Evolutionary conservation across 1,140 invertebrate genomes (phyloP), one percentile per base, ranked within the genome.

Genomic region (Ylistrum balloti): DNA sequence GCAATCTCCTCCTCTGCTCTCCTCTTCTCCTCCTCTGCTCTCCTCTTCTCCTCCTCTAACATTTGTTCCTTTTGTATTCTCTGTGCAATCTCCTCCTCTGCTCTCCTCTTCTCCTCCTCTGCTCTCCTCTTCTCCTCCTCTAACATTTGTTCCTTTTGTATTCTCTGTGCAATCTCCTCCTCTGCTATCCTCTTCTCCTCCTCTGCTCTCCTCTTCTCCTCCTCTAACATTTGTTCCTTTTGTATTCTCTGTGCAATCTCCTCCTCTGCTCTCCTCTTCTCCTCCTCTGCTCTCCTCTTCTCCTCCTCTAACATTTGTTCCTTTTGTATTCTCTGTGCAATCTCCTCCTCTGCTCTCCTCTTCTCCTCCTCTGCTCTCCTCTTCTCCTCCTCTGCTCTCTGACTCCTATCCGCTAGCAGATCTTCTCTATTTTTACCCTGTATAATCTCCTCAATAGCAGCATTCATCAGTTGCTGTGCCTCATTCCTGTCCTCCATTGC

Each of bases 81-180:
- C 56, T 74, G 41, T 45, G 20, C 41, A 74, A n/a, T 74, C 56
- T 74, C 56, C 56, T 74, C 56, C 56, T 74, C 56, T 74, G 56
- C 56, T 74, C 56, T 74, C 22, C n/a, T 74, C 56, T 74, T 45
- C 56, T 74, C 56, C 56, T 74, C 56, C 56, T 74, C 56, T 74
- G 56, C 56, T 74, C 56, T 74, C 22, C 11, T 28, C n/a, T 11
- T 74, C 56, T 74, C 56, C 56, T 74, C 56, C n/a, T 74, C 20
- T 45, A 45, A 45, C 41, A 45, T 9, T 17, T 9, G 9, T 17
- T 45, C 41, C 41, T 17, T 45, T 45, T 45, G 7, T 17, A 13
- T 74, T 17, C 56, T 74, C 56, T 74, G 22, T 74, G 13, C 56
- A 45, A 45, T 74, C 56, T 74, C 56, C 56, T 74, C 56, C 56